These are phyloP conservation scores for Thinocorus orbignyianus DNA, from an alignment of 2,113 vertebrate species.

Conservation along the genomic window DNA sequence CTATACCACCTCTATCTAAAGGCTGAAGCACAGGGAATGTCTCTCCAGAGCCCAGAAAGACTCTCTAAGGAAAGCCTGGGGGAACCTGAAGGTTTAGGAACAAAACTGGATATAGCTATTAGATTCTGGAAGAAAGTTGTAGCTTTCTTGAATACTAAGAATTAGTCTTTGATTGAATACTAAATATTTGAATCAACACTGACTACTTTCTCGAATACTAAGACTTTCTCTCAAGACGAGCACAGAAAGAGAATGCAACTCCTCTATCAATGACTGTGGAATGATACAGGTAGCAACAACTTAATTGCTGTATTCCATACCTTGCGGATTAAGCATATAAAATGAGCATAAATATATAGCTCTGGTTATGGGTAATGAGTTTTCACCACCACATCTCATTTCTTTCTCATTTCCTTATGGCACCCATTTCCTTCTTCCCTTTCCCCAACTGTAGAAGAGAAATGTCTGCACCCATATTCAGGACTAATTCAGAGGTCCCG, in stretches of 20 bases:
- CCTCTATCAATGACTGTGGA: background rate
- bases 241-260: background rate
- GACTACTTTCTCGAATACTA: background rate
- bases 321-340: background rate
- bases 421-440: background rate
- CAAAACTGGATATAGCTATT: background rate
- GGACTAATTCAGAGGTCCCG: background rate
- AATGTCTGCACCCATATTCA: background rate
- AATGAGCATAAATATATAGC: background rate
- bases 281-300: background rate
- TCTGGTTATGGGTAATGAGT: background rate
- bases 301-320: background rate
- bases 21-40: background rate
- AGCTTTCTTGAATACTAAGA: background rate
- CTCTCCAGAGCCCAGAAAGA: background rate
- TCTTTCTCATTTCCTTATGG: background rate
- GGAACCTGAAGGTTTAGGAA: background rate
- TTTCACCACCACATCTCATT: background rate
- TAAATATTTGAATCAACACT: too few species aligned
- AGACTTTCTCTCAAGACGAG: background rate
- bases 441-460: background rate
- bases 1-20: background rate
- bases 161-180: too few species aligned
- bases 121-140: background rate
- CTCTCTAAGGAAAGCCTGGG: background rate